These are phyloP conservation scores for Solea solea DNA, from an alignment of 2,113 vertebrate species.

Conservation along the genomic window DNA sequence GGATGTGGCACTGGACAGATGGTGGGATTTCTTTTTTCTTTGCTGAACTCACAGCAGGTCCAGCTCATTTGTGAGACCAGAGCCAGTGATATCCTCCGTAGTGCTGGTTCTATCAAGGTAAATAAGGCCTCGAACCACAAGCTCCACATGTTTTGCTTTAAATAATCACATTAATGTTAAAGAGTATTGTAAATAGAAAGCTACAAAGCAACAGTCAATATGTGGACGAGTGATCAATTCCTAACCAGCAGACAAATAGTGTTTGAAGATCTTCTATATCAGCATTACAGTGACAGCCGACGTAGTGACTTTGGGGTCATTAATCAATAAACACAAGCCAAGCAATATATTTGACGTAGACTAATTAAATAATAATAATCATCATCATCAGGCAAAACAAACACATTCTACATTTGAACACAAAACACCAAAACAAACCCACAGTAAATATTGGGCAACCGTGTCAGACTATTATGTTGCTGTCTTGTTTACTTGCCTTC, in stretches of 20 bases:
- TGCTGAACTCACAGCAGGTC: constrained; percentile 21
- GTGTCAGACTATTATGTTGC: constrained; percentile 25
- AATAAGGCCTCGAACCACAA: constrained; percentile 44
- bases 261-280: constrained; percentile 63
- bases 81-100: constrained; percentile 12
- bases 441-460: constrained; percentile 17
- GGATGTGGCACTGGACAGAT: constrained; percentile 51
- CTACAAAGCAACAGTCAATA: constrained; percentile 50
- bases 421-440: constrained; percentile 22
- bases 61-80: not conserved
- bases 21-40: constrained; percentile 31
- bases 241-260: constrained; percentile 61
- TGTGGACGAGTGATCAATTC: constrained; percentile 31
- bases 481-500: constrained; percentile 64
- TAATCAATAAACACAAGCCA: constrained; percentile 61
- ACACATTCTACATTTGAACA: constrained; percentile 3
- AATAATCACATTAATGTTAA: constrained; percentile 61
- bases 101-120: constrained; percentile 33
- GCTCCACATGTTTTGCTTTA: constrained; percentile 18
- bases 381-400: constrained; percentile 14
- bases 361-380: constrained; percentile 65
- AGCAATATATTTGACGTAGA: constrained; percentile 53
- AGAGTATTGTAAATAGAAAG: constrained; percentile 44
- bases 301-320: constrained; percentile 50
- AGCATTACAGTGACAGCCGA: constrained; percentile 55